Evolutionary conservation across 2,113 vertebrate genomes (phyloP).

Genomic region (Pogonocichla stellata): DNA sequence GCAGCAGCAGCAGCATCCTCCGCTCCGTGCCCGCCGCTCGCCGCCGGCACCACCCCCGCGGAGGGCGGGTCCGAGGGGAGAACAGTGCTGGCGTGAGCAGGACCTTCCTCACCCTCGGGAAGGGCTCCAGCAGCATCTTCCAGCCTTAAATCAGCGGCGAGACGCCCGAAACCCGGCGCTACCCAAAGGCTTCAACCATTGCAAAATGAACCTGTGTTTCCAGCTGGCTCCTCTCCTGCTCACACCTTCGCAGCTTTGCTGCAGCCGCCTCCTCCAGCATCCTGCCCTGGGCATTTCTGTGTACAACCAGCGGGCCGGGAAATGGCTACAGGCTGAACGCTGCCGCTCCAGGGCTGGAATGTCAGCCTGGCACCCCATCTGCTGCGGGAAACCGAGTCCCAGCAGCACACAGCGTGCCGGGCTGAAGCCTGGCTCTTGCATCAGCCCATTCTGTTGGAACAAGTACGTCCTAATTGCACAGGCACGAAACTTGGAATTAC

Average conservation of each 20-base stretch:
- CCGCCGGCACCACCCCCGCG: neutral
- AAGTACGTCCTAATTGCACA: neutral
- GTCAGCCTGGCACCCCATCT: neutral
- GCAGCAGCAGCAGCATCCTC: neutral
- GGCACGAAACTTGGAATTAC: neutral
- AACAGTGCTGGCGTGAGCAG: rapidly evolving
- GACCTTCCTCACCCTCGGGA: neutral
- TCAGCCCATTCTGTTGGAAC: neutral
- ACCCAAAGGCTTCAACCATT: neutral
- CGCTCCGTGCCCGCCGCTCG: neutral
- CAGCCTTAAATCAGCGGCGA: too few species aligned
- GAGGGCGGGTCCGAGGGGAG: neutral
- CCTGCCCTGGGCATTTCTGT: rapidly evolving
- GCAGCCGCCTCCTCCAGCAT: neutral
- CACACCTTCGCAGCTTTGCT: neutral
- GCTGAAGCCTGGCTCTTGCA: neutral
- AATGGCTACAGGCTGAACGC: neutral
- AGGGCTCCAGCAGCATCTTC: neutral
- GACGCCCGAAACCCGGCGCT: rapidly evolving
- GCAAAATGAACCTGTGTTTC: neutral
- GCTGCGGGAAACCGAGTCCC: rapidly evolving
- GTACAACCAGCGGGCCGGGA: neutral
- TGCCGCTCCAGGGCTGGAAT: neutral
- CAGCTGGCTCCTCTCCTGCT: neutral
- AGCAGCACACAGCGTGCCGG: neutral